These are phyloP conservation scores for Psittacula derbiana DNA, from an alignment of 2,797 vertebrate genomes.

Conservation along the genomic window DNA sequence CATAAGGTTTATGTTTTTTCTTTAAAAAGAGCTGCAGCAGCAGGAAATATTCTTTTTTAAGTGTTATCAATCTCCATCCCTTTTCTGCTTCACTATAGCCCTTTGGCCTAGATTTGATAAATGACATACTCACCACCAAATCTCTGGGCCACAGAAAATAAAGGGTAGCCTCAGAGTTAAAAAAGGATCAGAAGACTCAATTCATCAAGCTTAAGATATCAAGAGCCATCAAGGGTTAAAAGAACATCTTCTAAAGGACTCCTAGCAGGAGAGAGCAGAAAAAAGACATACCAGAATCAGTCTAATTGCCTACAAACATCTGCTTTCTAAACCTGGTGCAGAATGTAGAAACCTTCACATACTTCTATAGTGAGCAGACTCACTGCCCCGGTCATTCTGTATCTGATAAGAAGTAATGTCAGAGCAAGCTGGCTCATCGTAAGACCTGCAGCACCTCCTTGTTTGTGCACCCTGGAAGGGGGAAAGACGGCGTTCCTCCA, in stretches of 20 bases:
- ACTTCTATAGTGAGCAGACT: not conserved
- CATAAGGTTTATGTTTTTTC: not conserved
- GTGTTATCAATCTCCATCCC: not conserved
- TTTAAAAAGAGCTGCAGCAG: not conserved
- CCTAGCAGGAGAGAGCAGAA: not conserved
- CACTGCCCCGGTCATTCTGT: not conserved
- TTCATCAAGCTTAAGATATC: not conserved
- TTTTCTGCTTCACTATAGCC: not conserved
- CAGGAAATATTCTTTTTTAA: not conserved
- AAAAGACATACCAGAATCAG: not conserved
- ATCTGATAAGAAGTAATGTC: accelerated
- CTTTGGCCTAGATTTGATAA: not conserved
- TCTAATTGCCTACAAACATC: not conserved
- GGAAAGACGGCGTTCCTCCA: not conserved
- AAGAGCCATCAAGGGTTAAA: not conserved
- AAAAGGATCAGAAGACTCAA: not conserved
- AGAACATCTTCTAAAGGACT: not conserved
- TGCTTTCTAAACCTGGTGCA: not conserved
- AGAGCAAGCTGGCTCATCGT: not conserved
- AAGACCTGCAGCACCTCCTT: not conserved
- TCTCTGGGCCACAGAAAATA: not conserved
- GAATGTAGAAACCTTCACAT: not conserved
- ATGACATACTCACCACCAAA: not conserved
- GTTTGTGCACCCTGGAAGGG: not conserved
- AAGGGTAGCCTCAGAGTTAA: not conserved